phyloP scores from a whole-genome alignment of 37 sponge, comb jelly and placozoan genomes.

The Lycopodina hypogea region DNA sequence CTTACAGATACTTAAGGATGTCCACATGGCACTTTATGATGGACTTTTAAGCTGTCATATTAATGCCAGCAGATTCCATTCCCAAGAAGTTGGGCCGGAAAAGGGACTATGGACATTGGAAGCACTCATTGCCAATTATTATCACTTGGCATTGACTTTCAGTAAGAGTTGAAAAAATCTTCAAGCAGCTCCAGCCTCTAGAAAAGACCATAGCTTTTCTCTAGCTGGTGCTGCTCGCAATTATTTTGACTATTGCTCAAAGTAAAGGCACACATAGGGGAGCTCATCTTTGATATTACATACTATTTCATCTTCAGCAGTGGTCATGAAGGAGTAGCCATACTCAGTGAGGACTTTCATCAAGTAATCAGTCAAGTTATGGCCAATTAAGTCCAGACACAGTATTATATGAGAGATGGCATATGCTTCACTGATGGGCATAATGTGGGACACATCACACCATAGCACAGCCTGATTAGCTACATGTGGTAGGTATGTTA shows the following conservation, averaged over 20 bases:
- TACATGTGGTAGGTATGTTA: conserved; percentile 96
- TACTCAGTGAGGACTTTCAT: conserved; percentile 97
- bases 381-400: conserved; percentile 95
- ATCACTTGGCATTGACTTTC: too few species aligned
- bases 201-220: conserved; percentile 98
- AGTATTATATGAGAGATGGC: conserved; percentile 97
- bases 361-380: conserved; percentile 97
- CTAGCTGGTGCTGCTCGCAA: conserved; percentile 79
- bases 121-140: conserved; percentile 97
- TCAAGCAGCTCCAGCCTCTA: too few species aligned
- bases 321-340: conserved; percentile 87
- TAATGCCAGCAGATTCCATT: too few species aligned
- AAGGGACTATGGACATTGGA: conserved; percentile 81
- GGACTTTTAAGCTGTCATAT: conserved; percentile 96
- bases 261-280: conserved; percentile 97
- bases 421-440: conserved; percentile 97
- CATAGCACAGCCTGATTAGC: conserved; percentile 97
- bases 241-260: conserved; percentile 96
- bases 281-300: conserved; percentile 97
- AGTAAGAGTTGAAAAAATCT: too few species aligned
- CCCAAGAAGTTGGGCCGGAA: too few species aligned
- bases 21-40: conserved; percentile 99
- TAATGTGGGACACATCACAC: conserved; percentile 95
- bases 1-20: conserved; percentile 98
- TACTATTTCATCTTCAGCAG: too few species aligned